Conservation (phyloP, 1,140 invertebrate species). For the Anastrepha ludens region DNA sequence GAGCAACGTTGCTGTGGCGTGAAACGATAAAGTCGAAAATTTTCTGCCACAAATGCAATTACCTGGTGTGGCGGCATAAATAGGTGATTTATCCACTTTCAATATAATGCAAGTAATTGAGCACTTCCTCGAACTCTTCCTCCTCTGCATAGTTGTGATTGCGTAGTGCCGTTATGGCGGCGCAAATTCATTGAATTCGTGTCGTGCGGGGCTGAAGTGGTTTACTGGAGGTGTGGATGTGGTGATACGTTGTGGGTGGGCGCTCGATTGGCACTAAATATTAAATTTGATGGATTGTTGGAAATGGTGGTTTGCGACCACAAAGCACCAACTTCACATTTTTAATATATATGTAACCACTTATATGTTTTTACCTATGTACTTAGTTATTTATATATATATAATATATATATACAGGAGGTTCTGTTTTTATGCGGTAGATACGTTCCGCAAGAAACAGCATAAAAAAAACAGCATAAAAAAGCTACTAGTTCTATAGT, state of each 20-base stretch:
- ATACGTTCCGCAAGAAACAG: no score
- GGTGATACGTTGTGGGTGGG: neutral
- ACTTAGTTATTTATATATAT: no score
- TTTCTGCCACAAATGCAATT: neutral
- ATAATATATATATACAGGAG: no score
- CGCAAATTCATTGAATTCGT: neutral
- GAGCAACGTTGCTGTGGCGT: neutral
- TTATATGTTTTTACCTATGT: no score
- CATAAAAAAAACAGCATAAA: no score
- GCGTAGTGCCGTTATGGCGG: conserved; percentile 23
- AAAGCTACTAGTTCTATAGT: no score
- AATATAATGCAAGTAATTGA: conserved; percentile 44
- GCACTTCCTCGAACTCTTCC: conserved; percentile 28
- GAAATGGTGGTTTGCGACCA: neutral
- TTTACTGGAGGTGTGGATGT: neutral
- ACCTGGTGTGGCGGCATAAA: neutral
- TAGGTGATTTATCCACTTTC: conserved; percentile 47
- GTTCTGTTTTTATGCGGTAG: no score
- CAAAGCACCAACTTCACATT: no score
- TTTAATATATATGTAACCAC: no score
- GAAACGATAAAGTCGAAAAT: neutral
- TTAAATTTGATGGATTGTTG: conserved; percentile 4
- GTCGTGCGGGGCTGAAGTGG: neutral
- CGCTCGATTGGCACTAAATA: neutral
- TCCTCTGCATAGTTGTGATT: neutral